Base-by-base conservation (phyloP, 2,888 invertebrate species). In the Ligdia adustata region DNA sequence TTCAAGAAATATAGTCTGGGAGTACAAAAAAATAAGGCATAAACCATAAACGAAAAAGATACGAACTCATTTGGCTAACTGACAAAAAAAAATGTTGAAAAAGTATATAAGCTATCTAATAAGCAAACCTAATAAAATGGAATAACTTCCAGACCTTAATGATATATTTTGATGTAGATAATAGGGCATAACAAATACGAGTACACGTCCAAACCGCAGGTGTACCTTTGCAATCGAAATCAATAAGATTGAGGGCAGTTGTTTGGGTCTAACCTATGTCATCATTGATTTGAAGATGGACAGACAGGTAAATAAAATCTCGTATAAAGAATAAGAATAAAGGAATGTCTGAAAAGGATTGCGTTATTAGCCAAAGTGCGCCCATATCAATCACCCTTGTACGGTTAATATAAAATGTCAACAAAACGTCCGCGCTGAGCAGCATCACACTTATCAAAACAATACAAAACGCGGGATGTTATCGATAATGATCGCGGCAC, bases 401-500 rank as follows among this genome's bases (percentile, higher is more conserved):
- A 74, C 66, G 69, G 66, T 67, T 72, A 75, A 72, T 79, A 81
- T 82, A 78, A 77, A 76, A 78, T 73, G 85, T 87, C 86, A 84
- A 79, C 82, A 77, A 77, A 80, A 78, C 69, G 81, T 82, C 81
- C 71, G 61, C 62, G 60, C 58, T 62, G 60, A 64, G 62, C 74
- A 75, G 70, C 74, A 71, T 82, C 80, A 79, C 82, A 85, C 82
- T 83, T 84, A 88, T 89, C 88, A 89, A 87, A 89, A 87, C 87
- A 88, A 85, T 86, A 88, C 88, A 87, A 87, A 89, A 85, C 79
- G 82, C 83, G 78, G 86, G 81, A 80, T 84, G 86, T 86, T 81
- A 74, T 81, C 79, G 89, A 88, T 86, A 88, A 79, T 74, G 86
- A 89, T 88, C 88, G 69, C 76, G 73, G 77, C 68, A 75, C 79